These are phyloP conservation scores for Eueides isabella DNA, from an alignment of 1,140 invertebrate species.

Conservation along the genomic window DNA sequence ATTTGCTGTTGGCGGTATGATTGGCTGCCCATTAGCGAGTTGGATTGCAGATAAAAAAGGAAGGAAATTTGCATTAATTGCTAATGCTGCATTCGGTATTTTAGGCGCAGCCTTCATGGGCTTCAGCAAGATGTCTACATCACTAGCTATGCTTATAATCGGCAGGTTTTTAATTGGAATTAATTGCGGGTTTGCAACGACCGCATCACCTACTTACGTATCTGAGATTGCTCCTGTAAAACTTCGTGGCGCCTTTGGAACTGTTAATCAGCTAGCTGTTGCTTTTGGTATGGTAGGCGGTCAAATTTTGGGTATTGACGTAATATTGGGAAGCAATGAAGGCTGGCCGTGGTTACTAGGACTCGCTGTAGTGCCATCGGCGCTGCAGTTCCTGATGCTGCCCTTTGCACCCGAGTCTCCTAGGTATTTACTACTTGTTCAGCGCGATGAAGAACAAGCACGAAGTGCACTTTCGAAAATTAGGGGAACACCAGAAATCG, in stretches of 20 bases:
- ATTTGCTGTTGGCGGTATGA: constrained; percentile 97
- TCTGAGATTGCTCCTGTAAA: constrained; percentile 95
- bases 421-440: constrained; percentile 91
- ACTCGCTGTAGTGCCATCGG: constrained; percentile 90
- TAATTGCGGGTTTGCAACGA: constrained; percentile 90
- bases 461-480: constrained; percentile 82
- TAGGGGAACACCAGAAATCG: constrained; percentile 83
- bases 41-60: constrained; percentile 86
- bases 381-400: constrained; percentile 91
- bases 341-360: constrained; percentile 93
- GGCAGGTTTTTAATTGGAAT: constrained; percentile 77
- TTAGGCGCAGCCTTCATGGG: constrained; percentile 73
- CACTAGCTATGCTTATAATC: constrained; percentile 77
- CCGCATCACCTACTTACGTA: constrained; percentile 95
- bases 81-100: constrained; percentile 70
- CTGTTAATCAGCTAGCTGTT: constrained; percentile 95
- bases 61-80: constrained; percentile 69
- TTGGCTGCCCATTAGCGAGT: constrained; percentile 95
- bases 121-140: constrained; percentile 69
- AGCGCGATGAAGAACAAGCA: constrained; percentile 92
- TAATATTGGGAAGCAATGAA: constrained; percentile 91
- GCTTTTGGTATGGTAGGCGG: constrained; percentile 92
- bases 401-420: constrained; percentile 93
- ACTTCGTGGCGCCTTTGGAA: constrained; percentile 92
- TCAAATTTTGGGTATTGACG: constrained; percentile 93